Percentiles rank a stretch among this genome's conserved stretches.
Evolutionary conservation across 2,113 vertebrate species (phyloP).

Genomic region (human): DNA sequence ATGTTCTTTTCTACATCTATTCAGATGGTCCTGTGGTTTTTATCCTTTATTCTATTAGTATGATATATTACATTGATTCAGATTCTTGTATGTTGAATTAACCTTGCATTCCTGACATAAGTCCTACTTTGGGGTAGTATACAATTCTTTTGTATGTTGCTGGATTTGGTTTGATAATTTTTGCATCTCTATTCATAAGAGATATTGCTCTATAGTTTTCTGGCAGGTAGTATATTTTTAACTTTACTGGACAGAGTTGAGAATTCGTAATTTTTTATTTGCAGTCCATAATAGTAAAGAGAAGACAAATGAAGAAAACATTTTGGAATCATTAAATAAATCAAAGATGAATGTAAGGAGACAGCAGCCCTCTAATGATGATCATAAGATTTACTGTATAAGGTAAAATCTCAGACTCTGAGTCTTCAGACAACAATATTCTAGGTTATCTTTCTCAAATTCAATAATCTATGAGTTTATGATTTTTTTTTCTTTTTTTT

Average conservation of each 20-base stretch:
- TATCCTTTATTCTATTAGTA: neutral
- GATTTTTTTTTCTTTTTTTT: neutral
- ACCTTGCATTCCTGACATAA: neutral
- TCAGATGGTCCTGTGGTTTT: neutral
- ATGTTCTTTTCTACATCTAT: neutral
- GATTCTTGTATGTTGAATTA: neutral
- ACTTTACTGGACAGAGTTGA: neutral
- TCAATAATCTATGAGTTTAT: neutral
- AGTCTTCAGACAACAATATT: neutral
- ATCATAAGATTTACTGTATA: neutral
- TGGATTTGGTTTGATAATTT: neutral
- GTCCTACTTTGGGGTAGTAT: neutral
- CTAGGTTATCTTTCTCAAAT: neutral
- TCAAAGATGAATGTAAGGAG: neutral
- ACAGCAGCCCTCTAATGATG: neutral
- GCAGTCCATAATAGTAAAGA: neutral
- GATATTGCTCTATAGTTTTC: neutral
- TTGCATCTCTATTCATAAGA: neutral
- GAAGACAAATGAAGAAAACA: neutral
- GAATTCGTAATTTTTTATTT: neutral
- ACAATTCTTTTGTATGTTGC: neutral
- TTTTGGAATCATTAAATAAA: neutral
- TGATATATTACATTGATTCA: neutral
- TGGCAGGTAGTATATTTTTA: neutral
- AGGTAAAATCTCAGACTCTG: neutral